Percentiles rank a stretch among this genome's conserved stretches.
Conservation (phyloP, 2,888 invertebrate species). For the Conchocele bisecta region DNA sequence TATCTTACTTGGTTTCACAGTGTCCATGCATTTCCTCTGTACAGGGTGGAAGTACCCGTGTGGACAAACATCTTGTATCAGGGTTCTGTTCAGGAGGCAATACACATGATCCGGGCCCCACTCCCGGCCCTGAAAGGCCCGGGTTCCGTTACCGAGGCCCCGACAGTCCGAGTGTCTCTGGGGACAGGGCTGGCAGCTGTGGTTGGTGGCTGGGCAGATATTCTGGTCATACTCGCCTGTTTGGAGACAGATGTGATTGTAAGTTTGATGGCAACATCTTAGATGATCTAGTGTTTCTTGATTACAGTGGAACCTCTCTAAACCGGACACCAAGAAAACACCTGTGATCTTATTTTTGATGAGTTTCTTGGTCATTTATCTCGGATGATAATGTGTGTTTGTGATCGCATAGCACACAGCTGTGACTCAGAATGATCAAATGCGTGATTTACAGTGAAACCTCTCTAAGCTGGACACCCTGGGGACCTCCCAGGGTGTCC, state of each 20-base stretch:
- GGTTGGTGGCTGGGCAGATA: conserved; percentile 43
- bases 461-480: too few species aligned
- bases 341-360: too few species aligned
- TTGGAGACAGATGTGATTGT: not conserved
- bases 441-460: too few species aligned
- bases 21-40: conserved; percentile 35
- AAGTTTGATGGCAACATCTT: too few species aligned
- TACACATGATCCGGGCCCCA: conserved; percentile 49
- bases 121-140: conserved; percentile 41
- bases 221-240: conserved; percentile 64
- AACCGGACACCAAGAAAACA: not conserved
- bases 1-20: conserved; percentile 42
- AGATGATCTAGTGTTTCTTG: too few species aligned
- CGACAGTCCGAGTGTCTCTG: conserved; percentile 49
- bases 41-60: conserved; percentile 43
- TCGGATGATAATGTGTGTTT: too few species aligned
- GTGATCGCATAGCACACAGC: too few species aligned
- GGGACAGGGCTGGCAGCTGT: conserved; percentile 58
- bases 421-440: too few species aligned
- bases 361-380: too few species aligned
- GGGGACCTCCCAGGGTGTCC: too few species aligned
- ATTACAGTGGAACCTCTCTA: not conserved
- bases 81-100: conserved; percentile 53
- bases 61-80: conserved; percentile 14
- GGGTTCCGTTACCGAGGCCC: conserved; percentile 40